A percentile compares a stretch with the other conserved stretches of the same genome.
phyloP scores from a whole-genome alignment of 2,888 invertebrate genomes.

The Thumatha senex region DNA sequence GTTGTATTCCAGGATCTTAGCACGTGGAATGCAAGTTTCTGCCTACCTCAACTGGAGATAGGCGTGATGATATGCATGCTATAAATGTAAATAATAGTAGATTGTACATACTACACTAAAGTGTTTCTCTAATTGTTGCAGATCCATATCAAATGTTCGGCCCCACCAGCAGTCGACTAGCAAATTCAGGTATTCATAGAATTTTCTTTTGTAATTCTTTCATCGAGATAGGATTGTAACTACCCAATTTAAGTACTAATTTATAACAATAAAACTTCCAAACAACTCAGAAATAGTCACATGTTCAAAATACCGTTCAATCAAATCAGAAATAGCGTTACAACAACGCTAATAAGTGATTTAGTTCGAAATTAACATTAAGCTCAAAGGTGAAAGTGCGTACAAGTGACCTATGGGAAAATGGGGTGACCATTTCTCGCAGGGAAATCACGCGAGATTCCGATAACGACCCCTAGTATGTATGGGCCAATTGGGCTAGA shows the following conservation, averaged over 20 bases:
- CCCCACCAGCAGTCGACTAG: conserved; percentile 97
- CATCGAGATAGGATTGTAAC: neutral
- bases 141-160: conserved; percentile 99
- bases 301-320: neutral
- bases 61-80: too few species aligned
- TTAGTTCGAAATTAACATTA: conserved; percentile 22
- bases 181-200: conserved; percentile 92
- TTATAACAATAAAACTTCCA: neutral
- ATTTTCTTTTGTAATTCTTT: neutral
- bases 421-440: conserved; percentile 44
- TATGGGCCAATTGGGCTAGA: conserved; percentile 25
- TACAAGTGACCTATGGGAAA: conserved; percentile 50
- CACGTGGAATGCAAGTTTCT: too few species aligned
- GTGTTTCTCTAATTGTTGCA: conserved; percentile 76
- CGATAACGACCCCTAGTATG: conserved; percentile 40
- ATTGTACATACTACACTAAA: neutral
- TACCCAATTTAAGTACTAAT: too few species aligned
- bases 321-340: conserved; percentile 5
- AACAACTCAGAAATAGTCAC: neutral
- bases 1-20: too few species aligned
- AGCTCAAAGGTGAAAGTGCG: conserved; percentile 33
- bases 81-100: neutral
- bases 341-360: conserved; percentile 12
- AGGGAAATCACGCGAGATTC: conserved; percentile 49
- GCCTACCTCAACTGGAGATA: too few species aligned